Evolutionary conservation across 2,797 vertebrate species (phyloP).

Genomic region (Zalophus californianus): DNA sequence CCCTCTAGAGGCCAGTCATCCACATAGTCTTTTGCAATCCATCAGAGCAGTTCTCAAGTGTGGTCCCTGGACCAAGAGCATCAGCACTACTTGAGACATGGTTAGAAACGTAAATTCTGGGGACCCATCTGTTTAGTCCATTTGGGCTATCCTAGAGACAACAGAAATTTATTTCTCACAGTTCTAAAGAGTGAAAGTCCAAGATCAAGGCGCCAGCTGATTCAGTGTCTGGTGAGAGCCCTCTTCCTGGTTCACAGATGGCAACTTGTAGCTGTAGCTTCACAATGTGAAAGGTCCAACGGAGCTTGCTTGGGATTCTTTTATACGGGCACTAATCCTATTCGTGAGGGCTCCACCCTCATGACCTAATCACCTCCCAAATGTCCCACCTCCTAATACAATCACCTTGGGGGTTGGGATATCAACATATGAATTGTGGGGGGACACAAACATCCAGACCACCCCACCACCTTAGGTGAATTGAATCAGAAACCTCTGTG

Average conservation of each 20-base stretch:
- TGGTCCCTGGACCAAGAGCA: not conserved
- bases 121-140: rapidly evolving
- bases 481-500: not conserved
- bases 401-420: not conserved
- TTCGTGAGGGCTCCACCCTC: too few relatives aligned
- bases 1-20: not conserved
- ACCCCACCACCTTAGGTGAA: not conserved
- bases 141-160: not conserved
- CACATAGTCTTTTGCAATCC: not conserved
- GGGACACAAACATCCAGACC: not conserved
- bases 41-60: not conserved
- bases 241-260: not conserved
- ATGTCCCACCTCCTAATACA: not conserved
- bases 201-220: not conserved
- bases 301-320: not conserved
- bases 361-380: not conserved
- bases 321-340: not conserved
- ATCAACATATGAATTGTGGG: not conserved
- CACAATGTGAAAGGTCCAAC: not conserved
- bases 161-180: not conserved
- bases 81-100: not conserved
- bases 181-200: not conserved
- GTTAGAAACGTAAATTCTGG: not conserved
- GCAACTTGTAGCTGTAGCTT: not conserved
- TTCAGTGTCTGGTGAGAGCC: not conserved